Conservation (phyloP, 2,797 vertebrate genomes). For the Lepus oiostolus region DNA sequence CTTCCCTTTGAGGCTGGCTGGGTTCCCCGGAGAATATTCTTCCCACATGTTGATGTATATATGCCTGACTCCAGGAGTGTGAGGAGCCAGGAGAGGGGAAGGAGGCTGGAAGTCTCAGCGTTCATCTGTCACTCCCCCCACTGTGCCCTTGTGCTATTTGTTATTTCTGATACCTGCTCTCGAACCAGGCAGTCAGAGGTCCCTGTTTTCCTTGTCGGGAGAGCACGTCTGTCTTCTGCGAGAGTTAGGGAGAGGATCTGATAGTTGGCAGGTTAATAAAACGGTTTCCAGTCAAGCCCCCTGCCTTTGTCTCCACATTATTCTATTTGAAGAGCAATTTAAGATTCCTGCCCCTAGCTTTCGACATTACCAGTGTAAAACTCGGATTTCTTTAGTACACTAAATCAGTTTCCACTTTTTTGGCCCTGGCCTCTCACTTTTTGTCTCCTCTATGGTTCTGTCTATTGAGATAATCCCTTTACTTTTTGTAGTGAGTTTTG, state of each 20-base stretch:
- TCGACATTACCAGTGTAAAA: not conserved
- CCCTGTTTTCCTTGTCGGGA: not conserved
- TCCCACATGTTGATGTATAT: not conserved
- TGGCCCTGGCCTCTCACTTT: constrained; percentile 16
- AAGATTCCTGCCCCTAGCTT: not conserved
- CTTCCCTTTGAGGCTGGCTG: not conserved
- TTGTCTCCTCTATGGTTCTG: not conserved
- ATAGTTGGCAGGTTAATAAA: not conserved
- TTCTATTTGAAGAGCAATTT: not conserved
- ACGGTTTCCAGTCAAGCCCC: not conserved
- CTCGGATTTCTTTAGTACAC: not conserved
- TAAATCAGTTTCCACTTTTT: not conserved
- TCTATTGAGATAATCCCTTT: not conserved
- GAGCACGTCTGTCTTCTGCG: not conserved
- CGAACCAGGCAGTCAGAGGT: not conserved
- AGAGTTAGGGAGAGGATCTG: not conserved
- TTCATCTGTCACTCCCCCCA: not conserved
- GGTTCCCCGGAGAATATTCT: not conserved
- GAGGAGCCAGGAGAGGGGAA: not conserved
- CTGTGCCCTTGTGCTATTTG: not conserved
- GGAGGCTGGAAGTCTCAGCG: not conserved
- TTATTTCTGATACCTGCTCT: not conserved
- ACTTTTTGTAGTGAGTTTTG: not conserved
- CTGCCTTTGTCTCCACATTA: not conserved
- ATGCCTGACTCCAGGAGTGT: not conserved